Evolutionary conservation across 1,140 invertebrate species (phyloP).

Genomic region (Acromyrmex heyeri): DNA sequence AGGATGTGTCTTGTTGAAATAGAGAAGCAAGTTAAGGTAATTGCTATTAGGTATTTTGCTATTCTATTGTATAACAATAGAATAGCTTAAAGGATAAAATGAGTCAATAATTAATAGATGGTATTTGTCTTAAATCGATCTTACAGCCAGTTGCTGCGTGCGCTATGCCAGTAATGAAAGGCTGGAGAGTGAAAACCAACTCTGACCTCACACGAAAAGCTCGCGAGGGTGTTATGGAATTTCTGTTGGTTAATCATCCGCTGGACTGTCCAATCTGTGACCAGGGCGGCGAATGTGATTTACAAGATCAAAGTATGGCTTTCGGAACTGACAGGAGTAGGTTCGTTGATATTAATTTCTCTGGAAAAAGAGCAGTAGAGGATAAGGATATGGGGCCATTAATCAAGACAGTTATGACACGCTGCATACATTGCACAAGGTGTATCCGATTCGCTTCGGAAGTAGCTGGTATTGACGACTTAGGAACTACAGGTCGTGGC

Average conservation of each 20-base stretch:
- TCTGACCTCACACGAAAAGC: slow-evolving; percentile 98
- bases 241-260: slow-evolving; percentile 99
- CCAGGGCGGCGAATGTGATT: slow-evolving; percentile 99
- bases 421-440: slow-evolving; percentile 99
- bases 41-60: too few species aligned
- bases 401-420: slow-evolving; percentile 99
- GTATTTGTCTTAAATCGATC: slow-evolving; percentile 2
- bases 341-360: slow-evolving; percentile 97
- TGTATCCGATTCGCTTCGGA: slow-evolving; percentile 99
- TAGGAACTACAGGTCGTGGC: slow-evolving; percentile 98
- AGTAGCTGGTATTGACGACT: slow-evolving; percentile 98
- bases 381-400: slow-evolving; percentile 99
- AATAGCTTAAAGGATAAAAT: not conserved
- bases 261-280: slow-evolving; percentile 99
- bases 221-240: slow-evolving; percentile 99
- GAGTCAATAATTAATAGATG: slow-evolving; percentile 1
- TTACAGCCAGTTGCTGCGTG: slow-evolving; percentile 98
- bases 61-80: too few species aligned
- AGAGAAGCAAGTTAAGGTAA: slow-evolving; percentile 95
- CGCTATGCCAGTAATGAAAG: slow-evolving; percentile 99
- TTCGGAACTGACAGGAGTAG: slow-evolving; percentile 98
- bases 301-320: slow-evolving; percentile 99
- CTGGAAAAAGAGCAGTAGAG: slow-evolving; percentile 99
- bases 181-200: slow-evolving; percentile 98
- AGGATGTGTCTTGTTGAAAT: slow-evolving; percentile 99